These are phyloP conservation scores for Euphydryas editha DNA, from an alignment of 2,888 invertebrate species.

Conservation along the genomic window DNA sequence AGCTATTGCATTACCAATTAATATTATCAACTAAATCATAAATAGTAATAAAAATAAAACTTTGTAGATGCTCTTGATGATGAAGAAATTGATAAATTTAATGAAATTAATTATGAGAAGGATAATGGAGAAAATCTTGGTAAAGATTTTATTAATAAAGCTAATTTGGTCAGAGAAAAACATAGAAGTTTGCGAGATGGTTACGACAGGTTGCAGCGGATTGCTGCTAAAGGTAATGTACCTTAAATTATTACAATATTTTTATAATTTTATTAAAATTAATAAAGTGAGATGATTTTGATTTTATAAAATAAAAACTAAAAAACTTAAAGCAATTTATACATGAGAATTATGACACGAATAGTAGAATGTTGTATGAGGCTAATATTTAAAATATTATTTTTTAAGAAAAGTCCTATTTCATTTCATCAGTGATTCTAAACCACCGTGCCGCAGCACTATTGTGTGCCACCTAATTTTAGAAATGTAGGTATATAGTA, in stretches of 20 bases:
- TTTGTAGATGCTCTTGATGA: constrained; percentile 88
- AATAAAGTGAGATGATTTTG: background rate
- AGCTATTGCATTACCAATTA: background rate
- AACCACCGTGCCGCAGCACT: no score
- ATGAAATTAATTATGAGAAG: constrained; percentile 85
- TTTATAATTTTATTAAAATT: background rate
- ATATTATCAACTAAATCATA: background rate
- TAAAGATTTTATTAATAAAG: constrained; percentile 86
- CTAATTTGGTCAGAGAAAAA: constrained; percentile 88
- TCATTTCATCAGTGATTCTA: no score
- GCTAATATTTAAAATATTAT: no score
- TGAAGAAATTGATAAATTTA: constrained; percentile 88
- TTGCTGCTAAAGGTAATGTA: constrained; percentile 86
- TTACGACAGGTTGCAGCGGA: constrained; percentile 89
- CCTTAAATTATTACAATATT: background rate
- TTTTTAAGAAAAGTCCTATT: no score
- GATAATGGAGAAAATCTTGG: constrained; percentile 73
- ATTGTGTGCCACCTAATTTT: no score
- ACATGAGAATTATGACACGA: no score
- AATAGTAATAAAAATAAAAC: background rate
- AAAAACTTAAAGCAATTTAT: no score
- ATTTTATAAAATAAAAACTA: no score
- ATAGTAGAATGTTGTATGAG: no score
- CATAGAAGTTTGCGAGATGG: constrained; percentile 90
- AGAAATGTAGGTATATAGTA: no score